phyloP scores from a whole-genome alignment of 1,140 invertebrate species.

The Calliphora vicina region DNA sequence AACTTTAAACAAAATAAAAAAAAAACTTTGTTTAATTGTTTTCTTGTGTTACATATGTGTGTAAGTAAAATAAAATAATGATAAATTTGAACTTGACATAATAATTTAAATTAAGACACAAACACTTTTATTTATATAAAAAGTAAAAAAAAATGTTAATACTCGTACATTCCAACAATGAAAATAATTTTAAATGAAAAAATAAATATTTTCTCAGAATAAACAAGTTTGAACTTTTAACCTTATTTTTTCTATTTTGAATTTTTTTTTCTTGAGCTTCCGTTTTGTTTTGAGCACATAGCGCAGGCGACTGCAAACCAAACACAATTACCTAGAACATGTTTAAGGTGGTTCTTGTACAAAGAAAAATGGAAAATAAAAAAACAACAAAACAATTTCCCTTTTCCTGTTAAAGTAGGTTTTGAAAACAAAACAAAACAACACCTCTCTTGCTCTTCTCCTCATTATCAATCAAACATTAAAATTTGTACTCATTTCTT shows the following conservation, averaged over 20 bases:
- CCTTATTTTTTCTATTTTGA: not conserved
- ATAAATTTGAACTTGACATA: not conserved
- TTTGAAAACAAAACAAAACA: not conserved
- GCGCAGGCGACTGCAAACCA: not conserved
- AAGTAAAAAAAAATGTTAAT: not conserved
- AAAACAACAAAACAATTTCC: not conserved
- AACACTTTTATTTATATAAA: not conserved
- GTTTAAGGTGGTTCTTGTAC: not conserved
- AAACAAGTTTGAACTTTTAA: not conserved
- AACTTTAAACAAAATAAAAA: not conserved
- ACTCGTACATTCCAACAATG: not conserved
- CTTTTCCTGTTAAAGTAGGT: conserved; percentile 16
- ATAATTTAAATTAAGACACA: not conserved
- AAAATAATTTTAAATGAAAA: not conserved
- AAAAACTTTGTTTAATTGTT: not conserved
- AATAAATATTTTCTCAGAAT: not conserved
- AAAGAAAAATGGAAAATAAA: not conserved
- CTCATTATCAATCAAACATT: not conserved
- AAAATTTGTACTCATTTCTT: no score
- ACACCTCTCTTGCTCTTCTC: not conserved
- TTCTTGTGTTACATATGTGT: not conserved
- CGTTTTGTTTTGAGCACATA: not conserved
- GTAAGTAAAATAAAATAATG: not conserved
- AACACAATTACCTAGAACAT: not conserved
- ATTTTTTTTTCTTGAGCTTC: not conserved